Conservation (phyloP, 2,797 vertebrate genomes). For the Muraenolepis orangiensis region DNA sequence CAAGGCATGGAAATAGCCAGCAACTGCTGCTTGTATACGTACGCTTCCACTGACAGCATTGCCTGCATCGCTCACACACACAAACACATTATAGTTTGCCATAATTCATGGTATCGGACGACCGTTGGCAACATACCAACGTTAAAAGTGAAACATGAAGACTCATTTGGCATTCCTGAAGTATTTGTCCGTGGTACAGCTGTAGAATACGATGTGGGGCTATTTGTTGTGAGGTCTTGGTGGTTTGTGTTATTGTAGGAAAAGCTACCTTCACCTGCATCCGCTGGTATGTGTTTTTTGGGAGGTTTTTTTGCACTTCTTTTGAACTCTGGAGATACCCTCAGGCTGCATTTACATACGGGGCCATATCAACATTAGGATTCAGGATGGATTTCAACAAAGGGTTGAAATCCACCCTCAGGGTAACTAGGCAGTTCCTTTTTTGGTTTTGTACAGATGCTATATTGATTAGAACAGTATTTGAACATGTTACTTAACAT, state of each 20-base stretch:
- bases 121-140: background rate
- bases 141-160: background rate
- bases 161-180: background rate
- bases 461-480: no score
- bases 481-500: no score
- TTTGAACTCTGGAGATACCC: background rate
- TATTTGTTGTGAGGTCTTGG: background rate
- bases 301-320: background rate
- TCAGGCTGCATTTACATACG: no score
- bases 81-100: background rate
- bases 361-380: no score
- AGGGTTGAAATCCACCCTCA: no score
- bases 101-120: background rate
- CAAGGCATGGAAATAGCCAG: constrained; percentile 46
- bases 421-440: no score
- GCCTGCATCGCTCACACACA: background rate
- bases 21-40: constrained; percentile 38
- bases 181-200: no score
- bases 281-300: background rate
- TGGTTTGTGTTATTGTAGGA: background rate
- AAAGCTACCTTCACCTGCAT: background rate
- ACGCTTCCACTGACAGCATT: constrained; percentile 19
- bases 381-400: no score
- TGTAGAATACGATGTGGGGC: background rate
- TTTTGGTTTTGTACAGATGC: no score